Evolutionary conservation across 1,140 invertebrate species (phyloP).

Genomic region (Drosophila tani): DNA sequence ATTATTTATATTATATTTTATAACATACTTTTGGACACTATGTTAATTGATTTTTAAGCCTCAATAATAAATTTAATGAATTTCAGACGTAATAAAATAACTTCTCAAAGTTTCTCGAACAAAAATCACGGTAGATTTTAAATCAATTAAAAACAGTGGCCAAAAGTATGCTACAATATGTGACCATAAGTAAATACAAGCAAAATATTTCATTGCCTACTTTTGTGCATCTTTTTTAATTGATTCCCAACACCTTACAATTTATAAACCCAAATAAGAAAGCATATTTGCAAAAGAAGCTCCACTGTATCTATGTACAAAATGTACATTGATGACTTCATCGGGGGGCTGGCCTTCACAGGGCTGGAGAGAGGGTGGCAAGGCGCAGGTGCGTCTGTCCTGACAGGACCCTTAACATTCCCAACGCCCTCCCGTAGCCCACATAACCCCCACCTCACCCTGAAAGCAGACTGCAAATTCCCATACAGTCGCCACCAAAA

Average conservation of each 20-base stretch:
- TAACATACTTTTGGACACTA: too few relatives aligned
- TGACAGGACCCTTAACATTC: conserved; percentile 14
- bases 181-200: too few relatives aligned
- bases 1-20: too few relatives aligned
- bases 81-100: too few relatives aligned
- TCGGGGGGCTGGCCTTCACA: conserved; percentile 13
- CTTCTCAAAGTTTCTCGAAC: too few relatives aligned
- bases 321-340: conserved; percentile 70
- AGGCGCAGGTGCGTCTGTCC: conserved; percentile 46
- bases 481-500: conserved; percentile 28
- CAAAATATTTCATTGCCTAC: background rate
- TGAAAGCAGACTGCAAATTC: conserved; percentile 47
- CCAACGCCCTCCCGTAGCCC: background rate
- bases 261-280: background rate
- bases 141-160: background rate
- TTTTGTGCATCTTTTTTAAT: background rate
- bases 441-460: conserved; percentile 6
- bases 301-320: conserved; percentile 10
- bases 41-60: too few relatives aligned
- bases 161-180: background rate
- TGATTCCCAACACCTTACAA: too few relatives aligned
- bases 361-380: conserved; percentile 16
- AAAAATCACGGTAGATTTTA: too few relatives aligned
- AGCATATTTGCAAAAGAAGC: background rate
- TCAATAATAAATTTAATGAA: too few relatives aligned